These are phyloP conservation scores for Ichneumoninae sp. DNA, from an alignment of 2,888 invertebrate genomes.

Conservation along the genomic window DNA sequence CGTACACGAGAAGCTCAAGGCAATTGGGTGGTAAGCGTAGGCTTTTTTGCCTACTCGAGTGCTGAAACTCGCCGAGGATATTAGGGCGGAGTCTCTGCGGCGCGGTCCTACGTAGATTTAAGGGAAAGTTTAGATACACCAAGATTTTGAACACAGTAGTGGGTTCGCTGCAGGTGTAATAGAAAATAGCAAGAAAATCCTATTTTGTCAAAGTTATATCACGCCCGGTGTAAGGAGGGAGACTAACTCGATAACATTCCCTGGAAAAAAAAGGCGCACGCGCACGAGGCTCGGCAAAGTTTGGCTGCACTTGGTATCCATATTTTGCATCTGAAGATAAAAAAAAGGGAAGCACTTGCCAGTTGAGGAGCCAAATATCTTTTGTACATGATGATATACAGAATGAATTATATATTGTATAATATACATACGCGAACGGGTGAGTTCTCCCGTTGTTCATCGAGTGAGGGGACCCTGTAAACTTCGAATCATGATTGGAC, in stretches of 20 bases:
- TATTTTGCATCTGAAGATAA: slow-evolving; percentile 10
- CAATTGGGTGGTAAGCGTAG: slow-evolving; percentile 81
- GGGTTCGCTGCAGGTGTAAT: not conserved
- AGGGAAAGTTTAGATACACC: slow-evolving; percentile 11
- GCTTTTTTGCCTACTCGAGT: no score
- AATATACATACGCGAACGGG: slow-evolving; percentile 29
- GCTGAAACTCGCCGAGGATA: not conserved
- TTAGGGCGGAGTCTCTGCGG: not conserved
- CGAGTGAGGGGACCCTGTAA: not conserved
- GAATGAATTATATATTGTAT: slow-evolving; percentile 46
- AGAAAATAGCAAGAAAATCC: not conserved
- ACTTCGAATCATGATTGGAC: not conserved
- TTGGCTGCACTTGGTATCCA: slow-evolving; percentile 9
- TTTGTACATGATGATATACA: slow-evolving; percentile 57
- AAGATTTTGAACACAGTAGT: slow-evolving; percentile 26
- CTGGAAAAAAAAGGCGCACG: slow-evolving; percentile 25
- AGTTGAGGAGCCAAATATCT: slow-evolving; percentile 53
- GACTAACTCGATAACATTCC: slow-evolving; percentile 58
- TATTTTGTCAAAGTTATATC: slow-evolving; percentile 19
- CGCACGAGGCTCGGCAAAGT: not conserved
- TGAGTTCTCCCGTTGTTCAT: slow-evolving; percentile 7
- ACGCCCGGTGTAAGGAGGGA: slow-evolving; percentile 9
- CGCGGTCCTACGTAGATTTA: not conserved
- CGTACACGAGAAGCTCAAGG: slow-evolving; percentile 86
- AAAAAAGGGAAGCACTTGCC: slow-evolving; percentile 3